These are phyloP conservation scores for Stenurella melanura DNA, from an alignment of 2,888 invertebrate genomes.

Conservation along the genomic window DNA sequence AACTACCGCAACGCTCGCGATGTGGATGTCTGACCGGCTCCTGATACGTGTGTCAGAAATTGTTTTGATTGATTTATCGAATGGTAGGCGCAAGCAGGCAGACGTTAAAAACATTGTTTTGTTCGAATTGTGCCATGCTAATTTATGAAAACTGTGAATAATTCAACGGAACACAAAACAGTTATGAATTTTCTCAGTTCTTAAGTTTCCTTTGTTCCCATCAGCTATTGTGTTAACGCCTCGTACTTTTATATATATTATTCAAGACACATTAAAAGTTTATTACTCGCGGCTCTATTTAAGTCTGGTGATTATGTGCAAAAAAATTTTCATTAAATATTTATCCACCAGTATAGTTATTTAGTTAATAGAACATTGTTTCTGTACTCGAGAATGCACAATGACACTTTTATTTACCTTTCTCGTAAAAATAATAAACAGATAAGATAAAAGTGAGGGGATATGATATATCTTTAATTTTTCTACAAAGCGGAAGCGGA, in stretches of 20 bases:
- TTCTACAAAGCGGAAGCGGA: background rate
- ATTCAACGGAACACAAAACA: background rate
- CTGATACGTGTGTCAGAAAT: no score
- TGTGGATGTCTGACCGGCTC: no score
- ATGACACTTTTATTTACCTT: background rate
- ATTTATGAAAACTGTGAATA: background rate
- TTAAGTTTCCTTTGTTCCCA: background rate
- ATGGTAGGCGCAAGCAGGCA: no score
- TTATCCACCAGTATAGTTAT: background rate
- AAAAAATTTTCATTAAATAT: background rate
- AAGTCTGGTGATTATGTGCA: background rate
- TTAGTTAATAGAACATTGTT: background rate
- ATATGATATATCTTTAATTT: background rate
- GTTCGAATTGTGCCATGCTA: background rate
- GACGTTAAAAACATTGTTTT: background rate
- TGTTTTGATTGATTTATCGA: no score
- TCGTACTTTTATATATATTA: constrained; percentile 7
- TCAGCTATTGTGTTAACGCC: background rate
- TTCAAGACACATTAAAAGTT: background rate
- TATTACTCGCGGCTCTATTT: background rate
- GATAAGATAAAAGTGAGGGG: background rate
- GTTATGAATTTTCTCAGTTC: background rate
- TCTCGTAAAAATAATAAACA: background rate
- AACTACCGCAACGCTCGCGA: no score
- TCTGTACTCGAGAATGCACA: background rate